phyloP scores from a whole-genome alignment of 2,113 vertebrate species.

The Columba janthina region DNA sequence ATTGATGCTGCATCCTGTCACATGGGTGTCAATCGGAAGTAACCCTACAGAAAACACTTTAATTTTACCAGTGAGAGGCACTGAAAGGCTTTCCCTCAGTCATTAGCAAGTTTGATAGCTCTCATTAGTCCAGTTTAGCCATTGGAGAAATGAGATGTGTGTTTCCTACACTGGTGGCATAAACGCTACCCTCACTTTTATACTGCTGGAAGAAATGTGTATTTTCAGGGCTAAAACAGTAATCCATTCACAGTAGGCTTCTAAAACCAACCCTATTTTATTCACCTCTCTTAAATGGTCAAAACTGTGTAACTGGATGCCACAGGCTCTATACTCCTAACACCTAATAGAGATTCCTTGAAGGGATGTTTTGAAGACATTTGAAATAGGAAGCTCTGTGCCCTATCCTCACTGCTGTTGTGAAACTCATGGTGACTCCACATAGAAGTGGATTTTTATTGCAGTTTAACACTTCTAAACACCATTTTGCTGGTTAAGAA shows the following conservation, averaged over 20 bases:
- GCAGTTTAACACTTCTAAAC: slow-evolving; percentile 29
- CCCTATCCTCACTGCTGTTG: slow-evolving; percentile 38
- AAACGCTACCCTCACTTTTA: not conserved
- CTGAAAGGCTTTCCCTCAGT: not conserved
- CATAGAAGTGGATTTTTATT: slow-evolving; percentile 44
- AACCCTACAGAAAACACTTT: not conserved
- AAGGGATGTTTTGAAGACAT: slow-evolving; percentile 61
- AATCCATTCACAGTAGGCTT: slow-evolving; percentile 29
- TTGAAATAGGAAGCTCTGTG: slow-evolving; percentile 48
- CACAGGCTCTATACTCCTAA: slow-evolving; percentile 35
- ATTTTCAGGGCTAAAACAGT: slow-evolving; percentile 50
- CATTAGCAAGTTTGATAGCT: slow-evolving; percentile 30
- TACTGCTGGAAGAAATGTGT: slow-evolving; percentile 10
- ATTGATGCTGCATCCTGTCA: not conserved
- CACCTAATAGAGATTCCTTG: slow-evolving; percentile 60
- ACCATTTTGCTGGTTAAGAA: slow-evolving; percentile 7
- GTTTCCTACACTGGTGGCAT: slow-evolving; percentile 34
- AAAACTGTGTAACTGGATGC: slow-evolving; percentile 60
- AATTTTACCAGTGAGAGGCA: not conserved
- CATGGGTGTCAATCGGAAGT: not conserved
- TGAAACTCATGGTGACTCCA: slow-evolving; percentile 22
- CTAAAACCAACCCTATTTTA: slow-evolving; percentile 23
- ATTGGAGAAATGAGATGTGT: slow-evolving; percentile 21
- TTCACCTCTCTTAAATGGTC: slow-evolving; percentile 31
- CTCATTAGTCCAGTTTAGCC: slow-evolving; percentile 2